These are phyloP conservation scores for Gallinago jamesoni DNA, from an alignment of 2,113 vertebrate species.

Conservation along the genomic window DNA sequence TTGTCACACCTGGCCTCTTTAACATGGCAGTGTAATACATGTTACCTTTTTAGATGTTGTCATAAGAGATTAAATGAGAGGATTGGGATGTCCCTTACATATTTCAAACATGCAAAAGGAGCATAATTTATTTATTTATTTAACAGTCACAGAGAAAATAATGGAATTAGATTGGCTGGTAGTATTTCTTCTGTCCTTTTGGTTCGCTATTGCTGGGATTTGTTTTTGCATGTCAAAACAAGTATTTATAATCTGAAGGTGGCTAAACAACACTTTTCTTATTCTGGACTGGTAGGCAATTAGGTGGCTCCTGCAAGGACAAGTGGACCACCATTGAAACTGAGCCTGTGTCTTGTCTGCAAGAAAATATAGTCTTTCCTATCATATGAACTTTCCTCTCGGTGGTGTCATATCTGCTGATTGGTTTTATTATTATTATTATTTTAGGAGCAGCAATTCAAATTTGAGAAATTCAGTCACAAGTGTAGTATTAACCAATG, in stretches of 20 bases:
- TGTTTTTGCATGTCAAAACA: not conserved
- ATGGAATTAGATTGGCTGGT: not conserved
- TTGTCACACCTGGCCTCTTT: not conserved
- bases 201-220: not conserved
- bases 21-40: not conserved
- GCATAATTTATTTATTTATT: not conserved
- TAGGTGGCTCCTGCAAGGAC: not conserved
- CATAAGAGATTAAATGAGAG: not conserved
- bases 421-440: not conserved
- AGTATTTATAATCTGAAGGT: not conserved
- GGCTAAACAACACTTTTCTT: not conserved
- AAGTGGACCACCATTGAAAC: not conserved
- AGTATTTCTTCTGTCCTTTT: not conserved
- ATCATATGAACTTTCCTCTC: not conserved
- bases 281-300: too few species aligned
- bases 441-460: not conserved
- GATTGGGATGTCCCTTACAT: not conserved
- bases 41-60: not conserved
- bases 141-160: not conserved
- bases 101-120: not conserved
- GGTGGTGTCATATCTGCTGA: not conserved
- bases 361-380: not conserved
- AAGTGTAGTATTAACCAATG: not conserved
- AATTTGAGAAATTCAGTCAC: not conserved
- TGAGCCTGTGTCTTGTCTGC: not conserved